These are phyloP conservation scores for Chaetura pelagica DNA, from an alignment of 2,113 vertebrate genomes.

Conservation along the genomic window DNA sequence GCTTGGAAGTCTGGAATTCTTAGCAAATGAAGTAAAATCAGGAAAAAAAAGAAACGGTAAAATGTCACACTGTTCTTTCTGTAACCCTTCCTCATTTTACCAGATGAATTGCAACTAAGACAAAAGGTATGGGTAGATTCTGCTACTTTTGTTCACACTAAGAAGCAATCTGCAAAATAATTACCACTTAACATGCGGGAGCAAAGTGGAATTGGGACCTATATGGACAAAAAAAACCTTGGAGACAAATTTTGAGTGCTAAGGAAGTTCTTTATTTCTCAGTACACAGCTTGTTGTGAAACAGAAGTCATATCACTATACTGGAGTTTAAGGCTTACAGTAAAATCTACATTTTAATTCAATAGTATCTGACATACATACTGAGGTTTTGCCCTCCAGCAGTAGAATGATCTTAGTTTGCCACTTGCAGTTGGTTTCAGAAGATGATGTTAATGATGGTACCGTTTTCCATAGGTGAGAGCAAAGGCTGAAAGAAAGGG, in stretches of 20 bases:
- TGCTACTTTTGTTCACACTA: neutral
- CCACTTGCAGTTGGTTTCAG: neutral
- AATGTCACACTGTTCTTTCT: neutral
- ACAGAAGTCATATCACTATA: neutral
- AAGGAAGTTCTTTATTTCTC: neutral
- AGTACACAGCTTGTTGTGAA: neutral
- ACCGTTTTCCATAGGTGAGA: constrained; percentile 12
- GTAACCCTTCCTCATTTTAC: neutral
- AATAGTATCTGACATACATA: neutral
- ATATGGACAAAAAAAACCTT: neutral
- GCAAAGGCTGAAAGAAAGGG: neutral
- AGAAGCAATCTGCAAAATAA: neutral
- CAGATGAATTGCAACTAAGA: neutral
- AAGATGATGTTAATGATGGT: constrained; percentile 15
- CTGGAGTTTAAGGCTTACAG: neutral
- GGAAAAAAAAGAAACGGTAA: neutral
- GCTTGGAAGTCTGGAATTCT: neutral
- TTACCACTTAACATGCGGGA: neutral
- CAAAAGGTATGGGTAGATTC: neutral
- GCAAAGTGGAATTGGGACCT: neutral
- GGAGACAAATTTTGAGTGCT: neutral
- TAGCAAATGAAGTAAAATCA: neutral
- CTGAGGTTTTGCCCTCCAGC: constrained; percentile 24
- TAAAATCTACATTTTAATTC: constrained; percentile 36
- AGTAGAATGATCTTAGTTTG: constrained; percentile 46